These are phyloP conservation scores for Parotia lawesii DNA, from an alignment of 2,113 vertebrate species.

Conservation along the genomic window DNA sequence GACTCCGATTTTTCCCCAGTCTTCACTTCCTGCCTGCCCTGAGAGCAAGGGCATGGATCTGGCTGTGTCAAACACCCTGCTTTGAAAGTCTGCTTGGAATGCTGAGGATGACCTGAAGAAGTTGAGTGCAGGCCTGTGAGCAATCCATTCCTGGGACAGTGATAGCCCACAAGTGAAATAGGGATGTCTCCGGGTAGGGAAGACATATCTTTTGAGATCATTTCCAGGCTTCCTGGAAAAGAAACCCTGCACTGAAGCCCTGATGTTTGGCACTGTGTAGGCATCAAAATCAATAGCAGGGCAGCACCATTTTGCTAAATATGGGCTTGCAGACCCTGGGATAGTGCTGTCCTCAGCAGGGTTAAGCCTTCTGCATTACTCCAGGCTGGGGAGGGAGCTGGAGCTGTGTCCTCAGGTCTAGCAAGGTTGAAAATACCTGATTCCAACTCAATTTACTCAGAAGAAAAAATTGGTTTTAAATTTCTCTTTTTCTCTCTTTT, in stretches of 20 bases:
- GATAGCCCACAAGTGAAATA: accelerated
- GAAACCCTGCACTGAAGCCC: not conserved
- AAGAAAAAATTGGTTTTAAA: not conserved
- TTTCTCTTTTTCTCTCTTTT: not conserved
- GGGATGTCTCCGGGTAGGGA: accelerated
- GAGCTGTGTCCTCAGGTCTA: not conserved
- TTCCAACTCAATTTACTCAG: not conserved
- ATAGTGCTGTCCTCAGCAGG: not conserved
- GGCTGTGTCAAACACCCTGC: not conserved
- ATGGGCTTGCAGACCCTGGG: not conserved
- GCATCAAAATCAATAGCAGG: not conserved
- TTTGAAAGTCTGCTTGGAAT: not conserved
- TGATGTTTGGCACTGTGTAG: not conserved
- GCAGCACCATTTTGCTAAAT: not conserved
- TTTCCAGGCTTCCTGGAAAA: not conserved
- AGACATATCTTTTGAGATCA: not conserved
- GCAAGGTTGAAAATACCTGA: not conserved
- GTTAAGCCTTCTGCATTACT: not conserved
- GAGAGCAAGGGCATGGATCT: not conserved
- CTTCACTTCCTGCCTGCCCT: not conserved
- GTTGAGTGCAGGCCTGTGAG: not conserved
- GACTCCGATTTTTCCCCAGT: not conserved
- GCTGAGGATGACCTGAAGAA: not conserved
- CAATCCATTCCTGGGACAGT: not conserved
- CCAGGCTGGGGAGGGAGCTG: not conserved